Conservation (phyloP, 2,797 vertebrate genomes). For the Amblyopsis hoosieri region DNA sequence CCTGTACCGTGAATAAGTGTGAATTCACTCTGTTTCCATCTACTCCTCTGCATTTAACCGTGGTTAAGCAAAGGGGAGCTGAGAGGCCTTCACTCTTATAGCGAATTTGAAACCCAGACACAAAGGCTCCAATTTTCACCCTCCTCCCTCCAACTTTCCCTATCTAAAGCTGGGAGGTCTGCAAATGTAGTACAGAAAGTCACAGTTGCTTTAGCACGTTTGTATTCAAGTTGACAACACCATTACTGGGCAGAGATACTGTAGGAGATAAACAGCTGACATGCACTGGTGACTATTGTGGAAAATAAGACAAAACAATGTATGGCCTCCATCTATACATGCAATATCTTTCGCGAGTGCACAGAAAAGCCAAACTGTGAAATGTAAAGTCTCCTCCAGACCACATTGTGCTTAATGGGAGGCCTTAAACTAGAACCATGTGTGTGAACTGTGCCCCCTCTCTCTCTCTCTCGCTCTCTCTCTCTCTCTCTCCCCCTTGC, state of each 20-base stretch:
- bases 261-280: too few species aligned
- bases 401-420: slow-evolving; percentile 60
- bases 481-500: slow-evolving; percentile 15
- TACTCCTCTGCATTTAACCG: slow-evolving; percentile 55
- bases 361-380: slow-evolving; percentile 68
- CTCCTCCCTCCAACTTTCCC: slow-evolving; percentile 38
- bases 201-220: too few species aligned
- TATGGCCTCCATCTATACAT: neutral
- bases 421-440: slow-evolving; percentile 72
- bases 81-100: slow-evolving; percentile 26
- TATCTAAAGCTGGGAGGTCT: slow-evolving; percentile 37
- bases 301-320: neutral
- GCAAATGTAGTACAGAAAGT: neutral
- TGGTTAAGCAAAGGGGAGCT: slow-evolving; percentile 63
- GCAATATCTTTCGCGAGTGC: slow-evolving; percentile 32
- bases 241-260: too few species aligned
- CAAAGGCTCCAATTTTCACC: slow-evolving; percentile 52
- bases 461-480: slow-evolving; percentile 29
- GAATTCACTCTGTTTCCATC: slow-evolving; percentile 53
- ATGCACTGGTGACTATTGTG: neutral
- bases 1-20: slow-evolving; percentile 43
- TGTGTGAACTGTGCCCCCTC: slow-evolving; percentile 58
- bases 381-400: slow-evolving; percentile 65
- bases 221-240: too few species aligned
- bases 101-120: slow-evolving; percentile 64